Percentiles rank a stretch among this genome's conserved stretches.
phyloP scores from a whole-genome alignment of 2,113 vertebrate species.

The Marmota monax region DNA sequence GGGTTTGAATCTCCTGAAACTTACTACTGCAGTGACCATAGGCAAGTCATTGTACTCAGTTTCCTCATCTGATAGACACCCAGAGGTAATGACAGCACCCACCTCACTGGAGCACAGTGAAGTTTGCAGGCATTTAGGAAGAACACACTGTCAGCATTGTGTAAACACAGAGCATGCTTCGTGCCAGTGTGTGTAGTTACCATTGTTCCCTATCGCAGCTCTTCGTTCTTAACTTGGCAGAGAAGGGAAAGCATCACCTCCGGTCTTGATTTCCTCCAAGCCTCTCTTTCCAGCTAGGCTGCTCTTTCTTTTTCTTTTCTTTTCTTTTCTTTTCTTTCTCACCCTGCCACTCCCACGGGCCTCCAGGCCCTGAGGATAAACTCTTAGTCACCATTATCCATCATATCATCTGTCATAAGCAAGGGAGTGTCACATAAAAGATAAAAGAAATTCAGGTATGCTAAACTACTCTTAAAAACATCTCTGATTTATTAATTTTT shows the following conservation, averaged over 20 bases:
- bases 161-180: not conserved
- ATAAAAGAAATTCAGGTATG: conserved; percentile 43
- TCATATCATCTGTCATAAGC: not conserved
- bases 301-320: not conserved
- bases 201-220: not conserved
- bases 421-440: not conserved
- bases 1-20: not conserved
- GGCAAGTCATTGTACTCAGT: not conserved
- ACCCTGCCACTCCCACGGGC: no score
- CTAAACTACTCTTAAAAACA: not conserved
- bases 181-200: not conserved
- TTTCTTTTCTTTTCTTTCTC: not conserved
- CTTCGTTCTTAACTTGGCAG: not conserved
- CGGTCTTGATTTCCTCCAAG: not conserved
- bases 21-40: not conserved
- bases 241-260: not conserved
- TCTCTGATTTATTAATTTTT: not conserved
- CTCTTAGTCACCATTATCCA: not conserved
- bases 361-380: not conserved
- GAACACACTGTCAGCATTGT: not conserved
- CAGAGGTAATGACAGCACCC: not conserved
- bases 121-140: not conserved
- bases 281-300: not conserved
- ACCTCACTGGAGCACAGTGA: not conserved
- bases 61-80: not conserved